Percentiles rank a stretch among this genome's conserved stretches.
Conservation (phyloP, 2,113 vertebrate genomes). For the Pristiophorus japonicus region DNA sequence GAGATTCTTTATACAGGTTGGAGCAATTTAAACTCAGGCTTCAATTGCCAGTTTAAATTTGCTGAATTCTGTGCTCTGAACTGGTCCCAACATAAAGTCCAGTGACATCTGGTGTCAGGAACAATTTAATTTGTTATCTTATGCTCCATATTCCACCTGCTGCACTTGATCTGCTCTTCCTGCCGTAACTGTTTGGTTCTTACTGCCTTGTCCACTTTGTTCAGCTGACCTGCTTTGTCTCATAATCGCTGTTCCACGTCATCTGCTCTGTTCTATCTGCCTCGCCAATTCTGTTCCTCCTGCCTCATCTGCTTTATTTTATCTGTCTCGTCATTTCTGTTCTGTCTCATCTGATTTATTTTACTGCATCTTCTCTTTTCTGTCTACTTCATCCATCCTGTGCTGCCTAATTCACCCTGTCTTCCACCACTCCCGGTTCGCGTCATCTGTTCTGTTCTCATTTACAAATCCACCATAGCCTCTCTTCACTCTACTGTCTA, state of each 20-base stretch:
- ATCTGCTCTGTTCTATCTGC: neutral
- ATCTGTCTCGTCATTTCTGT: neutral
- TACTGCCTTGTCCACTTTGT: no score
- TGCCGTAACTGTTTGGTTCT: no score
- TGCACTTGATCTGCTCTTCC: no score
- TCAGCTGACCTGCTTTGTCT: no score
- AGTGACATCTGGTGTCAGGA: no score
- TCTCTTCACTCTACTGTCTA: neutral
- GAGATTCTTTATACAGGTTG: no score
- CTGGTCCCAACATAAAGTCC: no score
- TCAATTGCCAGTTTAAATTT: no score
- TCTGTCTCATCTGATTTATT: neutral
- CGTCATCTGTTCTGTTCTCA: neutral
- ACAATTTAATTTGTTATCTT: no score
- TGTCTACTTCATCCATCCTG: neutral
- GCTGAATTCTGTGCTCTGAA: no score
- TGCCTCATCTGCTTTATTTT: neutral
- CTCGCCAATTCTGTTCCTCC: neutral
- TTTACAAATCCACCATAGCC: neutral
- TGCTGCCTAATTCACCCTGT: neutral
- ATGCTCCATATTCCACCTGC: no score
- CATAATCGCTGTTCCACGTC: neutral
- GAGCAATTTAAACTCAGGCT: no score
- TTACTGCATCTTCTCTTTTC: neutral
- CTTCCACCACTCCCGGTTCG: neutral